A percentile compares a stretch with the other conserved stretches of the same genome.
These are phyloP conservation scores for Tachuris rubrigastra DNA, from an alignment of 2,113 vertebrate species.

Conservation along the genomic window DNA sequence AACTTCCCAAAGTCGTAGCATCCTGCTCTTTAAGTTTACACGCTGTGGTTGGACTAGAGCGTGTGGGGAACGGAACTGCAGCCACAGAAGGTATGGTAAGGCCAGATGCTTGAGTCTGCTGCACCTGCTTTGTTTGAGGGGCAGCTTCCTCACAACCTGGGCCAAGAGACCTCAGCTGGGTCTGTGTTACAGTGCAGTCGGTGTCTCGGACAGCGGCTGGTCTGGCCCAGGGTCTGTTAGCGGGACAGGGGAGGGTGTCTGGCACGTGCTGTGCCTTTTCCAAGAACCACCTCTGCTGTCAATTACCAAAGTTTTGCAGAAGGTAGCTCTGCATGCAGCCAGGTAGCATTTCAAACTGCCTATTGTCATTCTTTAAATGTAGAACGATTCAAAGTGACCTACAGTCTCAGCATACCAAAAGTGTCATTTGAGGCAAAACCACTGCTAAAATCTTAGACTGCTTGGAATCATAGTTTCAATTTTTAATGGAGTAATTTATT, in stretches of 20 bases:
- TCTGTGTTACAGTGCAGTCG: too few species aligned
- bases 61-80: conserved; percentile 22
- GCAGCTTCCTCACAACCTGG: background rate
- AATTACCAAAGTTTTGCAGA: background rate
- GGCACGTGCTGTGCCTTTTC: background rate
- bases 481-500: background rate
- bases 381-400: background rate
- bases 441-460: background rate
- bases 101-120: conserved; percentile 9
- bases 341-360: background rate
- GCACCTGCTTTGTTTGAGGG: background rate
- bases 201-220: too few species aligned
- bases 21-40: conserved; percentile 12
- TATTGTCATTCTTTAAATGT: background rate
- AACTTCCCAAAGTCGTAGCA: conserved; percentile 19
- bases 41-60: conserved; percentile 43
- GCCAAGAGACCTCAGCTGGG: too few species aligned
- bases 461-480: background rate
- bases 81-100: conserved; percentile 47
- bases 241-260: background rate
- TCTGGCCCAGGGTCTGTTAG: background rate
- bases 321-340: background rate
- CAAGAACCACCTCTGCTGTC: background rate
- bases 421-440: background rate
- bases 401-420: background rate